These are phyloP conservation scores for Hoplodrina blanda DNA, from an alignment of 2,888 invertebrate genomes.

Conservation along the genomic window DNA sequence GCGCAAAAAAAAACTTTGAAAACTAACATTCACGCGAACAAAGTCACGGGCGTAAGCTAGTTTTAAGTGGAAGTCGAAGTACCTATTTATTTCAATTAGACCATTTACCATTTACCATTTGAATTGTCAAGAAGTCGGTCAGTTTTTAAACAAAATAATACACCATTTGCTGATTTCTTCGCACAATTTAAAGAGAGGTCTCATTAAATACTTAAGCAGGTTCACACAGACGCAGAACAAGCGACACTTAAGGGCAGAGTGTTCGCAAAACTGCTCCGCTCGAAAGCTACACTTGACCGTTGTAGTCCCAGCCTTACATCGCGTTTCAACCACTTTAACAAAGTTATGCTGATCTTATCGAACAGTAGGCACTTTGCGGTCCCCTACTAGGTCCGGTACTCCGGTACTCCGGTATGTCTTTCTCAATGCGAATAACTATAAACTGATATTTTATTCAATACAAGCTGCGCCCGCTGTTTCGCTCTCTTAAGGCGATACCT, in stretches of 20 bases:
- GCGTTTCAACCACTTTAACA: conserved; percentile 69
- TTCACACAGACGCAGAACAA: conserved; percentile 35
- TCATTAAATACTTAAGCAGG: conserved; percentile 32
- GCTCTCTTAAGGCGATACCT: background rate
- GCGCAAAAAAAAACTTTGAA: too few species aligned
- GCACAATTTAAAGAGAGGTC: conserved; percentile 22
- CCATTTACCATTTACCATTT: too few species aligned
- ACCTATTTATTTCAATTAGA: too few species aligned
- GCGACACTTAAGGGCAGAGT: conserved; percentile 33
- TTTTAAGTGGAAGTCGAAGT: too few species aligned
- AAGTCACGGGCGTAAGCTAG: too few species aligned
- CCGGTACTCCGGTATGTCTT: conserved; percentile 69
- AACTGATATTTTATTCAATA: conserved; percentile 65
- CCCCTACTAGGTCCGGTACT: conserved; percentile 78
- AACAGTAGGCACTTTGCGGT: conserved; percentile 76
- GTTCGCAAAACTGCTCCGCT: conserved; percentile 39
- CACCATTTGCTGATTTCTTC: conserved; percentile 2
- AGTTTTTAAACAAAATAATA: conserved; percentile 1
- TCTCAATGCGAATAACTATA: conserved; percentile 74
- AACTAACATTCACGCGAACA: too few species aligned
- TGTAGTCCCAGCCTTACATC: conserved; percentile 54
- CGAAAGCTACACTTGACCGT: conserved; percentile 42
- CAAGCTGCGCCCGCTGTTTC: conserved; percentile 43
- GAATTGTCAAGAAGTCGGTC: too few species aligned
- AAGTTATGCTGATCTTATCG: conserved; percentile 79